Evolutionary conservation across 2,797 vertebrate genomes (phyloP), one percentile per base, ranked within the genome.

Genomic region (Limosa lapponica): DNA sequence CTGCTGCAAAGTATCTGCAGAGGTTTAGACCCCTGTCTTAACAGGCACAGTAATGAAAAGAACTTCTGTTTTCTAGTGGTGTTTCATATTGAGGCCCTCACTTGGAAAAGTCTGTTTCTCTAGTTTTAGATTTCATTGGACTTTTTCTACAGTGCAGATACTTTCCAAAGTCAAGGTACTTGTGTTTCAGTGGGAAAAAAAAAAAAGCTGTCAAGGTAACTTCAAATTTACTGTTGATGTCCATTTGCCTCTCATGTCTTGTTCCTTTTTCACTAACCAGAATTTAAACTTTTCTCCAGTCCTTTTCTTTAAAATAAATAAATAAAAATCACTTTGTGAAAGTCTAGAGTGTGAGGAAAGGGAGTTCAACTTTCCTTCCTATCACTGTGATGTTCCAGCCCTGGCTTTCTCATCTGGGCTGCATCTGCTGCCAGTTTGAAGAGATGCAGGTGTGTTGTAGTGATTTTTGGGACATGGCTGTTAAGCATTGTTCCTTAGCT

Each of bases 131-230:
- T 74, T 80, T 66, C 22, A 32, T 1, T 75, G 46, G 37, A 32
- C 52, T 61, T 71, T 72, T 83, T 84, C 69, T 84, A 48, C 25
- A 36, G 36, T 16, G 25, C 18, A 65, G 13, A 22, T 43, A 11
- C 43, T 92, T 39, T 88, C 30, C 48, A 34, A 85, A 74, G 43
- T 34, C 39, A 37, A 27, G 11, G 12, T 37, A 23, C 30, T 39
- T 90, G 19, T 78, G 51, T 87, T 83, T 44, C 70, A 57, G 22
- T 49, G 51, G 51, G 51, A 32, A 57, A n/a, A 83, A 83, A 71
- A 12, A 83, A 83, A 71, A 12, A 11, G 0, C 0, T 25, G 25
- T 34, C 12, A 46, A 61, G 41, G 12, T 65, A 52, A 55, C 24
- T 73, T 87, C 3, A 2, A 52, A 70, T 15, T 74, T 61, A 66